Conservation (phyloP, 2,113 vertebrate genomes). For the Protomyctophum bolini region DNA sequence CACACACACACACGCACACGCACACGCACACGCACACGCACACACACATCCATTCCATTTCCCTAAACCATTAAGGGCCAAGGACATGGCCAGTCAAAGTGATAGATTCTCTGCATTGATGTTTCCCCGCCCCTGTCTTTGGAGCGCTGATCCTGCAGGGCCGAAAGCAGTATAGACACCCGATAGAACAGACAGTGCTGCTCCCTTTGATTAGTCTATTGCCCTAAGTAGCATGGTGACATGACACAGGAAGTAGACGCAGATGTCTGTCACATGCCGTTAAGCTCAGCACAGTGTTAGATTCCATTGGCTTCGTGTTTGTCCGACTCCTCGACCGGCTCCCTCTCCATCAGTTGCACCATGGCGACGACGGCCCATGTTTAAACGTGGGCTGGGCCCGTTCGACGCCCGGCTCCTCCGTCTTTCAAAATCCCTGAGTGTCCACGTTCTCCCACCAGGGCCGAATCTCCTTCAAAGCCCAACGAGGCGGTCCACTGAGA, state of each 20-base stretch:
- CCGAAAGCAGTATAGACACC: slow-evolving; percentile 11
- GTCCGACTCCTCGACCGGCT: neutral
- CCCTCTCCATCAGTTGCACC: slow-evolving; percentile 14
- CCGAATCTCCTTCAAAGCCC: slow-evolving; percentile 46
- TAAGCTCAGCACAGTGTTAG: slow-evolving; percentile 10
- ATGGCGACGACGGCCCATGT: slow-evolving; percentile 8
- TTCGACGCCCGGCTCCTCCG: slow-evolving; percentile 40
- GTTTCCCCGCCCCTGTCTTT: slow-evolving; percentile 2
- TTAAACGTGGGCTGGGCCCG: slow-evolving; percentile 25
- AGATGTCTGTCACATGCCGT: slow-evolving; percentile 32
- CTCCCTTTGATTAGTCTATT: slow-evolving; percentile 29
- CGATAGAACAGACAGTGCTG: slow-evolving; percentile 10
- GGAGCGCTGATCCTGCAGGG: slow-evolving; percentile 12
- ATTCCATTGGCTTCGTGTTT: slow-evolving; percentile 49
- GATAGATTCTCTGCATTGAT: slow-evolving; percentile 34
- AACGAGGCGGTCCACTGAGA: slow-evolving; percentile 15
- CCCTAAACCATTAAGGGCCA: slow-evolving; percentile 15
- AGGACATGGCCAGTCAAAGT: slow-evolving; percentile 30
- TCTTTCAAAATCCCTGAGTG: neutral
- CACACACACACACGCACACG: too few relatives aligned
- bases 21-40: neutral
- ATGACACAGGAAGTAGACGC: slow-evolving; percentile 16
- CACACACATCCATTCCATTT: slow-evolving; percentile 10
- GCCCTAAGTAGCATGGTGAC: slow-evolving; percentile 14
- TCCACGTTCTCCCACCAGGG: slow-evolving; percentile 29